Evolutionary conservation across 2,113 vertebrate genomes (phyloP).

Genomic region (Cheilinus undulatus): DNA sequence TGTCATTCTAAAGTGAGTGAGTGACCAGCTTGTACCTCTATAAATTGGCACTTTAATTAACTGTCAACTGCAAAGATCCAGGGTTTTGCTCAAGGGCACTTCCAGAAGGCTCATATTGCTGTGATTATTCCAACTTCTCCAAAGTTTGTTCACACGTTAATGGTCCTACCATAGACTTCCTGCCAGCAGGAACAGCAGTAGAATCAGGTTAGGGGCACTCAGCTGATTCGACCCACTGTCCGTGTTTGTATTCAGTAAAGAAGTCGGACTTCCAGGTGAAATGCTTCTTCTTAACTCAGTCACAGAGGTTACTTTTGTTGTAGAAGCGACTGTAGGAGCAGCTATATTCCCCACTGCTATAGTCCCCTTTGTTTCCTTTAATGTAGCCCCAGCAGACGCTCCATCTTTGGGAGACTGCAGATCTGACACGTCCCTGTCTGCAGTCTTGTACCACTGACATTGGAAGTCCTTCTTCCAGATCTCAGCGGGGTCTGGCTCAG

Average conservation of each 20-base stretch:
- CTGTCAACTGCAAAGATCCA: slow-evolving; percentile 11
- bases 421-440: slow-evolving; percentile 76
- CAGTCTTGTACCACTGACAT: slow-evolving; percentile 84
- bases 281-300: slow-evolving; percentile 29
- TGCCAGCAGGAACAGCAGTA: slow-evolving; percentile 56
- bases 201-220: slow-evolving; percentile 20
- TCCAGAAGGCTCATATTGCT: slow-evolving; percentile 29
- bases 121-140: background rate
- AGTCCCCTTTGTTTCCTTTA: slow-evolving; percentile 16
- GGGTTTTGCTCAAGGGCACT: slow-evolving; percentile 68
- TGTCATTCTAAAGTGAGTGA: background rate
- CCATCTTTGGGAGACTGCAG: slow-evolving; percentile 72
- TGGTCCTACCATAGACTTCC: slow-evolving; percentile 47
- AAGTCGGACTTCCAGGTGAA: slow-evolving; percentile 21
- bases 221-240: slow-evolving; percentile 28
- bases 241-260: slow-evolving; percentile 33
- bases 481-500: slow-evolving; percentile 74
- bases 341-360: slow-evolving; percentile 12
- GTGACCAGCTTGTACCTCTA: slow-evolving; percentile 16
- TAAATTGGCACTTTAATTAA: slow-evolving; percentile 57
- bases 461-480: slow-evolving; percentile 82
- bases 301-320: slow-evolving; percentile 57
- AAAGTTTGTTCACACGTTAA: slow-evolving; percentile 44
- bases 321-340: slow-evolving; percentile 16
- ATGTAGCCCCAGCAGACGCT: slow-evolving; percentile 30